These are phyloP conservation scores for Melanerpes formicivorus DNA, from an alignment of 2,113 vertebrate genomes.

Conservation along the genomic window DNA sequence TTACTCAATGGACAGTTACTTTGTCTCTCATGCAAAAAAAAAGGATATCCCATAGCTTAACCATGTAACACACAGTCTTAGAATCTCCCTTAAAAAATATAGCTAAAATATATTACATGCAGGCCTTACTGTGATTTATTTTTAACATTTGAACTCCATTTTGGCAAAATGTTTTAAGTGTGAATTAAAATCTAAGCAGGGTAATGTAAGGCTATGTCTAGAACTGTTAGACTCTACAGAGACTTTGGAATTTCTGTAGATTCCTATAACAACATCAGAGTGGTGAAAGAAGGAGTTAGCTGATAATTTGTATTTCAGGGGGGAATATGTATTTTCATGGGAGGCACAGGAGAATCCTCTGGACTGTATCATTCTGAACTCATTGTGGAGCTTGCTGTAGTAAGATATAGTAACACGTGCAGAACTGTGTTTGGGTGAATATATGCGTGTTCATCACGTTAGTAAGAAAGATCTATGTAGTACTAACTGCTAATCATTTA, in stretches of 20 bases:
- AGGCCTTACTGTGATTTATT: neutral
- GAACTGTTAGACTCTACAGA: neutral
- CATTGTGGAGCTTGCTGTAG: neutral
- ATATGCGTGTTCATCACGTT: neutral
- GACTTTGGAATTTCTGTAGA: neutral
- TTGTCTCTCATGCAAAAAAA: neutral
- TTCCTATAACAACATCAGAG: neutral
- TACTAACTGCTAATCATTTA: neutral
- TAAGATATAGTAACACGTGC: neutral
- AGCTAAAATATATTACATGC: neutral
- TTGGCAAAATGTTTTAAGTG: neutral
- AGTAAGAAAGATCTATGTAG: neutral
- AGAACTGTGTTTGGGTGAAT: neutral
- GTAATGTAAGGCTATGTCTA: neutral
- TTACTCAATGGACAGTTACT: neutral
- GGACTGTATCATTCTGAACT: neutral
- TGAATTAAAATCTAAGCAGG: neutral
- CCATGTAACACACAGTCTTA: neutral
- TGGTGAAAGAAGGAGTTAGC: neutral
- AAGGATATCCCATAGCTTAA: neutral
- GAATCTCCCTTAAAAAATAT: neutral
- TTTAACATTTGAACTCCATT: neutral
- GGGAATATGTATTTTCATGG: neutral
- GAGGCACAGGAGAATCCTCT: neutral
- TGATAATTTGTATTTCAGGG: neutral